Conservation (phyloP, 2,113 vertebrate species). For the Panurus biarmicus region DNA sequence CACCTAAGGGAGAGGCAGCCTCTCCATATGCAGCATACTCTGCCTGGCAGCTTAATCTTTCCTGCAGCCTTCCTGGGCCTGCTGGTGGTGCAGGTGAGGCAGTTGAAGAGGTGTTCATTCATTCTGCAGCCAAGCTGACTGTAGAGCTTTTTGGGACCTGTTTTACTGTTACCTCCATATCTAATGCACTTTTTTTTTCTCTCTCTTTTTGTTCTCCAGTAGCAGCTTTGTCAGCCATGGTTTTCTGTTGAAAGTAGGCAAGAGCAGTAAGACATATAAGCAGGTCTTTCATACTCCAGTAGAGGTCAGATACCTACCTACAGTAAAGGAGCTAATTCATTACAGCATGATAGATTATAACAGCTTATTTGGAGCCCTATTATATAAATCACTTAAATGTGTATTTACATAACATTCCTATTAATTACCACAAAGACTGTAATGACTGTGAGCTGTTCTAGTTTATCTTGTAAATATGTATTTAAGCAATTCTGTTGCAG, state of each 20-base stretch:
- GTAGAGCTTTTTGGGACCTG: neutral
- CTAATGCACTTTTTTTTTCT: neutral
- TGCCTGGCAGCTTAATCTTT: neutral
- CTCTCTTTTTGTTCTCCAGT: neutral
- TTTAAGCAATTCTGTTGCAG: slow-evolving; percentile 55
- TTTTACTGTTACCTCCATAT: neutral
- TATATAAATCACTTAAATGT: slow-evolving; percentile 77
- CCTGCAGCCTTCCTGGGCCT: neutral
- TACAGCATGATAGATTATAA: slow-evolving; percentile 70
- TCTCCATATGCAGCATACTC: neutral
- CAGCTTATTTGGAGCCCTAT: slow-evolving; percentile 66
- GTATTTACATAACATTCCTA: slow-evolving; percentile 73
- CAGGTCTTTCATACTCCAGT: slow-evolving; percentile 59
- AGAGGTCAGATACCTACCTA: slow-evolving; percentile 70
- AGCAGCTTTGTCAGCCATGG: neutral
- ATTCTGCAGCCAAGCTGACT: neutral
- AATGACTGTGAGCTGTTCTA: slow-evolving; percentile 49
- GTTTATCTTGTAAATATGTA: slow-evolving; percentile 63
- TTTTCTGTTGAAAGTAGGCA: neutral
- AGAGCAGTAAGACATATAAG: slow-evolving; percentile 22
- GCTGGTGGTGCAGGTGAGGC: neutral
- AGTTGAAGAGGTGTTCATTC: neutral
- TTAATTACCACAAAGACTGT: slow-evolving; percentile 71
- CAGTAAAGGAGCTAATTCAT: slow-evolving; percentile 65
- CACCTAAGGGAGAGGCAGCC: neutral